These are phyloP conservation scores for Trachelus stipa DNA, from an alignment of 2,888 invertebrate species.

Conservation along the genomic window DNA sequence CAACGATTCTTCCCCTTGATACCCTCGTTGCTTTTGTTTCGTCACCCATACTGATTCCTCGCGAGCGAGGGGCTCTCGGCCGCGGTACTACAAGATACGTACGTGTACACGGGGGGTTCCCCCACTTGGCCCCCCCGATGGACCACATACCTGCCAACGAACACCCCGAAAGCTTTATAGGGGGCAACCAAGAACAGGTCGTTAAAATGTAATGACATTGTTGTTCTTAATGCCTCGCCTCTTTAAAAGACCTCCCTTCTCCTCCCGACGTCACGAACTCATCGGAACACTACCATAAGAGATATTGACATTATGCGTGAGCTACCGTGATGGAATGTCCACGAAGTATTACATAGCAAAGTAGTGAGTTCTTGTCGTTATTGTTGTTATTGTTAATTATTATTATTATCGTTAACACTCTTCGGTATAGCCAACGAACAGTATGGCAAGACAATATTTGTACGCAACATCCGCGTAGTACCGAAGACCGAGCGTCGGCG, in stretches of 20 bases:
- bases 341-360: neutral
- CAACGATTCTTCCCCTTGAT: slow-evolving; percentile 15
- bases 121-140: slow-evolving; percentile 30
- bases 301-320: neutral
- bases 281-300: neutral
- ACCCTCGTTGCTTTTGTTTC: slow-evolving; percentile 58
- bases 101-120: slow-evolving; percentile 32
- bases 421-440: neutral
- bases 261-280: neutral
- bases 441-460: neutral
- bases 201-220: slow-evolving; percentile 63
- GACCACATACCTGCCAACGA: slow-evolving; percentile 56
- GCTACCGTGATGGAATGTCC: neutral
- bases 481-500: neutral
- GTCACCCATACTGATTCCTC: slow-evolving; percentile 64
- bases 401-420: neutral
- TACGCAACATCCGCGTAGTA: neutral
- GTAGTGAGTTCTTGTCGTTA: neutral
- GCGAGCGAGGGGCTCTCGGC: slow-evolving; percentile 28
- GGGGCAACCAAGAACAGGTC: slow-evolving; percentile 55
- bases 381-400: neutral
- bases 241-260: slow-evolving; percentile 65
- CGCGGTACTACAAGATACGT: slow-evolving; percentile 31
- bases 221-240: slow-evolving; percentile 59
- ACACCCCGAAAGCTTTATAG: slow-evolving; percentile 45